Conservation (phyloP, 2,888 invertebrate species). For the Mythimna pallens region DNA sequence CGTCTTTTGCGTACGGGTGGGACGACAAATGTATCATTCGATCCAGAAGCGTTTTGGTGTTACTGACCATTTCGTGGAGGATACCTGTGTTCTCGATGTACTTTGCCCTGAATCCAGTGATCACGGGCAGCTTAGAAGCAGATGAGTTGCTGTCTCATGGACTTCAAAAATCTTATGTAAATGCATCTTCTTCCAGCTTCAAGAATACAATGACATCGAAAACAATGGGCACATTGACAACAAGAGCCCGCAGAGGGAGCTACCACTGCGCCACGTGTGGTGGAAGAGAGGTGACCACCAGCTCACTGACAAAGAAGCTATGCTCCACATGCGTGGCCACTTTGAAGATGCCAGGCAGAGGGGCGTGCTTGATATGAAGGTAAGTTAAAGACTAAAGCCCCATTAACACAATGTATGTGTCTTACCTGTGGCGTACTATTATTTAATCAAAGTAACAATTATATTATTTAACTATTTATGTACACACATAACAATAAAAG, state of each 20-base stretch:
- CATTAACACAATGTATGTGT: not conserved
- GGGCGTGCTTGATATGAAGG: conserved; percentile 76
- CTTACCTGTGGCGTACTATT: not conserved
- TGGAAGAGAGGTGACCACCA: conserved; percentile 77
- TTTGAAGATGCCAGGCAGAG: conserved; percentile 55
- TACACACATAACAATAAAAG: too few species aligned
- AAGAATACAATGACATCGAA: conserved; percentile 91
- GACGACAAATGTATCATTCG: not conserved
- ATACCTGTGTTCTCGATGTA: too few species aligned
- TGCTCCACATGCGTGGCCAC: conserved; percentile 72
- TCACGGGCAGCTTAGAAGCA: too few species aligned
- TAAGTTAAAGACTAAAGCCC: conserved; percentile 46
- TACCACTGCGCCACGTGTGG: conserved; percentile 65
- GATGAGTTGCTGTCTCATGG: too few species aligned
- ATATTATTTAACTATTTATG: too few species aligned
- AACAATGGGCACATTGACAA: conserved; percentile 84
- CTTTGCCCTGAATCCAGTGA: too few species aligned
- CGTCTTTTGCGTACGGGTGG: not conserved
- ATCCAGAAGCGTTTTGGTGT: too few species aligned
- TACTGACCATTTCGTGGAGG: too few species aligned
- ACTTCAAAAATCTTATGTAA: not conserved
- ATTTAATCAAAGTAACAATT: too few species aligned
- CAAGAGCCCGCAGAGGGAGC: conserved; percentile 73
- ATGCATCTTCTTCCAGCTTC: conserved; percentile 81
- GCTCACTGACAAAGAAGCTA: conserved; percentile 78